phyloP scores from a whole-genome alignment of 2,113 vertebrate genomes.

The Cygnus atratus region DNA sequence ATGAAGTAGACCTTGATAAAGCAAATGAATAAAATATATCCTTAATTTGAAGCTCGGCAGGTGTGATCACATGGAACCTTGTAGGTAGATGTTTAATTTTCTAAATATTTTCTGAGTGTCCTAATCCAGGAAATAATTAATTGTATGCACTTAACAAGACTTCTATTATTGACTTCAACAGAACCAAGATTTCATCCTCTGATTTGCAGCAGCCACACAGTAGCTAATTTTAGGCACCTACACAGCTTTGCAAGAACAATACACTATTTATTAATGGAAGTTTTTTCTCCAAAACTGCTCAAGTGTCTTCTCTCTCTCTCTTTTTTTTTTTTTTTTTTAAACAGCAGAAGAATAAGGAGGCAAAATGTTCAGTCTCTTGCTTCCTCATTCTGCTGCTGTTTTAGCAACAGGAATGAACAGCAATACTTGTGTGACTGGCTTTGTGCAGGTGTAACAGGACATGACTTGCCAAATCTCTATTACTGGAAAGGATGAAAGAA shows the following conservation, averaged over 20 bases:
- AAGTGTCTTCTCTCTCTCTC: no score
- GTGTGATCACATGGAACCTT: not conserved
- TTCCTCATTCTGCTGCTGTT: not conserved
- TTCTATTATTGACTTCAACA: not conserved
- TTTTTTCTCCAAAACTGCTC: not conserved
- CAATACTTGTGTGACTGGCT: not conserved
- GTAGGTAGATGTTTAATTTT: not conserved
- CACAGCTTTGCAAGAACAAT: not conserved
- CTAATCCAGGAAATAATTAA: not conserved
- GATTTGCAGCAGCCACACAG: not conserved
- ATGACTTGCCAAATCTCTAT: not conserved
- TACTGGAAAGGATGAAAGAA: not conserved
- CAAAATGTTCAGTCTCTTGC: not conserved
- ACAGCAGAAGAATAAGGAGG: not conserved
- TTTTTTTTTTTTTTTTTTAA: not conserved
- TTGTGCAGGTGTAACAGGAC: not conserved
- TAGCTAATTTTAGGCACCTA: slow-evolving; percentile 6
- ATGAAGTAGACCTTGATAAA: not conserved
- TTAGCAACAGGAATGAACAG: not conserved
- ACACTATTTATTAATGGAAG: not conserved
- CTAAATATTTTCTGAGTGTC: not conserved
- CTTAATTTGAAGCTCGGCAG: not conserved
- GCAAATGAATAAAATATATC: not conserved
- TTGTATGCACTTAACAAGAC: not conserved
- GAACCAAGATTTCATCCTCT: not conserved